phyloP scores from a whole-genome alignment of 2,888 invertebrate species.

The Hoplodrina blanda region DNA sequence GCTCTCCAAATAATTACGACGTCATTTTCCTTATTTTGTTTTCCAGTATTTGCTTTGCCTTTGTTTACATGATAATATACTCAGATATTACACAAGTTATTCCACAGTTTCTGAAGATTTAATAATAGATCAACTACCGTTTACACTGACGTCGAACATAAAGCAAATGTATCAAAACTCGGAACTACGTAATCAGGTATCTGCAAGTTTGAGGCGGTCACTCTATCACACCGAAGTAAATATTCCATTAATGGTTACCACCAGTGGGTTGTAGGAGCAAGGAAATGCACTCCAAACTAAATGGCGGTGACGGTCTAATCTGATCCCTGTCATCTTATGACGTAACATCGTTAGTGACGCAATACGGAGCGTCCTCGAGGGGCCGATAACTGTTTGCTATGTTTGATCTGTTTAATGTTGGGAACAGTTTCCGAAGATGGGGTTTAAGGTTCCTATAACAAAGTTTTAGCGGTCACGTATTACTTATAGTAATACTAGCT shows the following conservation, averaged over 20 bases:
- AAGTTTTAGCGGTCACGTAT: conserved; percentile 47
- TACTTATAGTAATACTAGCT: conserved; percentile 31
- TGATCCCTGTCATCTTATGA: conserved; percentile 70
- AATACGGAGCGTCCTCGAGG: conserved; percentile 62
- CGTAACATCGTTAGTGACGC: conserved; percentile 68
- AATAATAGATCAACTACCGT: conserved; percentile 6
- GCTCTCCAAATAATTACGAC: neutral
- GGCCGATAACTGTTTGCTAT: conserved; percentile 66
- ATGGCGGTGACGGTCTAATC: conserved; percentile 65
- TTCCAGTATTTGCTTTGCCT: neutral
- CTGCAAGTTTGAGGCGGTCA: conserved; percentile 40
- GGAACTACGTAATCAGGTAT: conserved; percentile 38
- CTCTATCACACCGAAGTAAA: conserved; percentile 66
- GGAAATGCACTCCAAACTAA: conserved; percentile 76
- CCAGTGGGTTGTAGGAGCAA: conserved; percentile 65
- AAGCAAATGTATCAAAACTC: conserved; percentile 40
- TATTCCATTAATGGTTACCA: conserved; percentile 70
- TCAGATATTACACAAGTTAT: neutral
- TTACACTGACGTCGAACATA: conserved; percentile 10
- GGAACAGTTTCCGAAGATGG: conserved; percentile 50
- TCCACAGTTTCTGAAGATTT: conserved; percentile 4
- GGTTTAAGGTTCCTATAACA: conserved; percentile 37
- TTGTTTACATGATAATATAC: neutral
- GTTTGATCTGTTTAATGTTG: conserved; percentile 64
- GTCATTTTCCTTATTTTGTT: neutral